These are phyloP conservation scores for Chiroxiphia lanceolata DNA, from an alignment of 2,797 vertebrate species.

Conservation along the genomic window DNA sequence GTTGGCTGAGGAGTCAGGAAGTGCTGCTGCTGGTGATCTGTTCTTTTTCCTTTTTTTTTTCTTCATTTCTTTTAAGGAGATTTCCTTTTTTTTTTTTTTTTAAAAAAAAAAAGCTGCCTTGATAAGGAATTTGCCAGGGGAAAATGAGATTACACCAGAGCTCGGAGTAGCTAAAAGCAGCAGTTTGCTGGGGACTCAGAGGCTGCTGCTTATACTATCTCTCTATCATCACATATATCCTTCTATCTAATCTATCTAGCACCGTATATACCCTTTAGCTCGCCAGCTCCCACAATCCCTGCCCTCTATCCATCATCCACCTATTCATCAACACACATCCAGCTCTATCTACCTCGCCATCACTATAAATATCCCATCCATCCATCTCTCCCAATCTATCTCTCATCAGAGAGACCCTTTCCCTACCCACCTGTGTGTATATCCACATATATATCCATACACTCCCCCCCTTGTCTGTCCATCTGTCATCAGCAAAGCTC, in stretches of 20 bases:
- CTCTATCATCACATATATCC: slow-evolving; percentile 50
- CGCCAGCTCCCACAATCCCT: slow-evolving; percentile 34
- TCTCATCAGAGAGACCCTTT: slow-evolving; percentile 49
- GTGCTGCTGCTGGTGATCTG: background rate
- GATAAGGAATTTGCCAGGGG: slow-evolving; percentile 49
- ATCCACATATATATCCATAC: background rate
- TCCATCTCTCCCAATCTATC: slow-evolving; percentile 53
- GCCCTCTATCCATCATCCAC: slow-evolving; percentile 70
- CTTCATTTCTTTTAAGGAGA: background rate
- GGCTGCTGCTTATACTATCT: slow-evolving; percentile 21
- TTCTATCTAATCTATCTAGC: slow-evolving; percentile 62
- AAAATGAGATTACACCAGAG: slow-evolving; percentile 16
- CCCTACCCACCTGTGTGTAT: background rate
- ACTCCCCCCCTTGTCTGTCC: background rate
- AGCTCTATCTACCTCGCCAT: slow-evolving; percentile 58
- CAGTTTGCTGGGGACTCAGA: background rate
- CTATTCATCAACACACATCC: slow-evolving; percentile 65
- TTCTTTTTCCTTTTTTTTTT: background rate
- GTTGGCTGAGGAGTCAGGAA: background rate
- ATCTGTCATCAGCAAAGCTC: slow-evolving; percentile 1
- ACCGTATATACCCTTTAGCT: slow-evolving; percentile 55
- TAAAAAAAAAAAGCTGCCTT: background rate
- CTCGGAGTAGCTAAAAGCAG: slow-evolving; percentile 8
- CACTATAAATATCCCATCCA: slow-evolving; percentile 70
- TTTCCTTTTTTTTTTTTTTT: slow-evolving; percentile 34